These are phyloP conservation scores for Amblyjoppa proteus DNA, from an alignment of 2,888 invertebrate species.

Conservation along the genomic window DNA sequence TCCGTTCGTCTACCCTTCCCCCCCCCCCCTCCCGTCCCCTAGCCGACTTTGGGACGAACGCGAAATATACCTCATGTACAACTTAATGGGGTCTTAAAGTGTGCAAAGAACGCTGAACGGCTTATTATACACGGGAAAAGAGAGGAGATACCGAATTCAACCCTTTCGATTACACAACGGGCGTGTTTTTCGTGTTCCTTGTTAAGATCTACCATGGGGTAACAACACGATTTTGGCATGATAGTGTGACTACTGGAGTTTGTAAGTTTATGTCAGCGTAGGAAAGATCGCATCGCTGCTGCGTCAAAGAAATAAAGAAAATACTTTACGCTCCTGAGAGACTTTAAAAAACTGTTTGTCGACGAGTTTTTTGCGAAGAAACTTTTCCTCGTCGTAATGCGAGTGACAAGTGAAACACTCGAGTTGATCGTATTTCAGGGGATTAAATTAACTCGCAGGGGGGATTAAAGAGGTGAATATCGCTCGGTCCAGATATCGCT, in stretches of 20 bases:
- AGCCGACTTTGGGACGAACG: slow-evolving; percentile 38
- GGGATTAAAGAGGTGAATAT: too few species aligned
- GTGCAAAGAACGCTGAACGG: slow-evolving; percentile 6
- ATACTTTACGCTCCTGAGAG: background rate
- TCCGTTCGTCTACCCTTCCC: slow-evolving; percentile 10
- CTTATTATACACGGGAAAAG: background rate
- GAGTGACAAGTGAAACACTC: too few species aligned
- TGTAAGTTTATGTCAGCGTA: background rate
- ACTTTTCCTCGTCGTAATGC: too few species aligned
- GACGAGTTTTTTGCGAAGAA: background rate
- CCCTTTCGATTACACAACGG: slow-evolving; percentile 22
- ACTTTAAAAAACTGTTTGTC: background rate
- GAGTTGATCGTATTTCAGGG: too few species aligned
- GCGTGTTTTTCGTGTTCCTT: slow-evolving; percentile 18
- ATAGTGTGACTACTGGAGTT: background rate
- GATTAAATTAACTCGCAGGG: too few species aligned
- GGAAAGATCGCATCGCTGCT: background rate
- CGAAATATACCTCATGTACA: slow-evolving; percentile 31
- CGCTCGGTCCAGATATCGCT: too few species aligned
- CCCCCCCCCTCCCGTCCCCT: background rate
- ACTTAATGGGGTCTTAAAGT: slow-evolving; percentile 45
- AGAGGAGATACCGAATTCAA: background rate
- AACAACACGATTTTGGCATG: slow-evolving; percentile 23
- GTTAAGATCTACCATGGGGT: background rate
- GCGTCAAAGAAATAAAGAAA: background rate